Evolutionary conservation across 1,140 invertebrate genomes (phyloP).

Genomic region (Wiebesia pumilae): DNA sequence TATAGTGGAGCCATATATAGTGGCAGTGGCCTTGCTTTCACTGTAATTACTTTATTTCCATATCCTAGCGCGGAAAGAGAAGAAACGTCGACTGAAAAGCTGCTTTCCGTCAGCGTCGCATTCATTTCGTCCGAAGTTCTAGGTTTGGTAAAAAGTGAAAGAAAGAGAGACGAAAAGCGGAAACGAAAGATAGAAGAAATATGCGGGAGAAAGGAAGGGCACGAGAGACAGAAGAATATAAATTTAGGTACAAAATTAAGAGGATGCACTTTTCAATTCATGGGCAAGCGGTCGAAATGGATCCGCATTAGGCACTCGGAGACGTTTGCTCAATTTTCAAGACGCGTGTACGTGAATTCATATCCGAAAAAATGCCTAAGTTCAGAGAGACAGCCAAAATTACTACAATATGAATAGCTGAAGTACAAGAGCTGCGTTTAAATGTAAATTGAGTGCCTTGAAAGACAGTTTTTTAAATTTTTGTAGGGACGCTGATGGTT

Average conservation of each 20-base stretch:
- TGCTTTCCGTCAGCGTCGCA: slow-evolving; percentile 21
- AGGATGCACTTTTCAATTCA: slow-evolving; percentile 21
- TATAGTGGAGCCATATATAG: slow-evolving; percentile 1
- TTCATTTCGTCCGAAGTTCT: neutral
- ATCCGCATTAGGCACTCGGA: neutral
- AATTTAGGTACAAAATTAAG: slow-evolving; percentile 45
- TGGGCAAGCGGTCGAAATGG: too few species aligned
- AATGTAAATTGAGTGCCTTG: neutral
- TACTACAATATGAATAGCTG: too few species aligned
- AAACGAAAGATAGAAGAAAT: slow-evolving; percentile 22
- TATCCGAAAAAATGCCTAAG: neutral
- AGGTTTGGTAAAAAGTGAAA: neutral
- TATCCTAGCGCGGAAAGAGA: slow-evolving; percentile 38
- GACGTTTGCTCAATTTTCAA: neutral
- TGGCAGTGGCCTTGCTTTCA: slow-evolving; percentile 23
- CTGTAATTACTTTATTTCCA: slow-evolving; percentile 59
- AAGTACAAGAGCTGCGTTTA: too few species aligned
- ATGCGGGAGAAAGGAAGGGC: neutral
- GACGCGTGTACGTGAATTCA: too few species aligned
- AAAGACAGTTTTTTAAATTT: neutral
- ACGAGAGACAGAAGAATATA: slow-evolving; percentile 21
- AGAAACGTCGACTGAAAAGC: slow-evolving; percentile 46
- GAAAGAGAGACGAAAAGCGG: neutral
- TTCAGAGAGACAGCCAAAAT: neutral
- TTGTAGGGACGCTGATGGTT: neutral